Evolutionary conservation across 2,113 vertebrate genomes (phyloP).

Genomic region (Hydrolagus affinis): DNA sequence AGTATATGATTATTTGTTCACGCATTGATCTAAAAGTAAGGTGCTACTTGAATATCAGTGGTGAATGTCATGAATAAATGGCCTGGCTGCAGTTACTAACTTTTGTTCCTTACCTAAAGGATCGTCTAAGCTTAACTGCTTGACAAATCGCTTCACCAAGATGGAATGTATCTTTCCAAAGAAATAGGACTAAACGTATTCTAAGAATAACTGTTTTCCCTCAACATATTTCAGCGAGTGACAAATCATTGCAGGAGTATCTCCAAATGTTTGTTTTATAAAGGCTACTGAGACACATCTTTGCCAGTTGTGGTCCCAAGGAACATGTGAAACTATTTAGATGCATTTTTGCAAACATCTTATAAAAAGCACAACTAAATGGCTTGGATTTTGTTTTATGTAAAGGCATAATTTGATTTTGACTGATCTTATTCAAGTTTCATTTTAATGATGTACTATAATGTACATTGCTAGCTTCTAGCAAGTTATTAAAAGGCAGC

Average conservation of each 20-base stretch:
- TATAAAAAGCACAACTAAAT: no score
- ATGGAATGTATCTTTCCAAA: not conserved
- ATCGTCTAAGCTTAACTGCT: not conserved
- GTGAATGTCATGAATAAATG: not conserved
- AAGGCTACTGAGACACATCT: not conserved
- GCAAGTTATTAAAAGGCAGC: not conserved
- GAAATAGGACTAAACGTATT: not conserved
- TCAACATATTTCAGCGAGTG: not conserved
- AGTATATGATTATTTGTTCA: not conserved
- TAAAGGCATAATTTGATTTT: no score
- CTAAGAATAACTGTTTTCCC: not conserved
- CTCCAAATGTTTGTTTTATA: not conserved
- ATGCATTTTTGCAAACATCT: not conserved
- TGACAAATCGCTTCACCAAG: not conserved
- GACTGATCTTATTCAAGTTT: not conserved
- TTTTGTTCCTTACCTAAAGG: not conserved
- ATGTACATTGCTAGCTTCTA: conserved; percentile 6
- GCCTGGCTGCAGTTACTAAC: not conserved
- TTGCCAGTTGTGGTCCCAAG: not conserved
- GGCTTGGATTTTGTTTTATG: no score
- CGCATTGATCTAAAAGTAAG: not conserved
- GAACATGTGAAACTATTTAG: not conserved
- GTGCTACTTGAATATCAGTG: not conserved
- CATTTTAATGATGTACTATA: conserved; percentile 11
- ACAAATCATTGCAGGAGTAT: not conserved